Percentiles rank a stretch among this genome's conserved stretches.
phyloP scores from a whole-genome alignment of 2,113 vertebrate species.

The Proteles cristata region DNA sequence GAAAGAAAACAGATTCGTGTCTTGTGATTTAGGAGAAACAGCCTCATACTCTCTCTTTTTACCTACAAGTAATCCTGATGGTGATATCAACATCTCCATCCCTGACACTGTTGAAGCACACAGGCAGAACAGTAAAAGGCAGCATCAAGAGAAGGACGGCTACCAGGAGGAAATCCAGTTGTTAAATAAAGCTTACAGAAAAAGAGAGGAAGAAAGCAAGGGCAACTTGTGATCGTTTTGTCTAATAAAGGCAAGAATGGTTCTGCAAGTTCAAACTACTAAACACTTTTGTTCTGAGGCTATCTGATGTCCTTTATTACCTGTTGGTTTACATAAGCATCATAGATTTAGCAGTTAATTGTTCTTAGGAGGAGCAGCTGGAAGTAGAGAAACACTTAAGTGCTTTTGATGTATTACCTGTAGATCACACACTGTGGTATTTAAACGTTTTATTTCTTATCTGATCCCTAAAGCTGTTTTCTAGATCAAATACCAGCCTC shows the following conservation, averaged over 20 bases:
- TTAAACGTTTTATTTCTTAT: conserved; percentile 15
- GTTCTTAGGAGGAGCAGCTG: conserved; percentile 47
- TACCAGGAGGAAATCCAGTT: conserved; percentile 97
- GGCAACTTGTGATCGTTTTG: neutral
- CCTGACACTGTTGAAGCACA: conserved; percentile 98
- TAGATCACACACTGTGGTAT: conserved; percentile 68
- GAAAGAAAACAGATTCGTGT: conserved; percentile 97
- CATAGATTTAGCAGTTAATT: neutral
- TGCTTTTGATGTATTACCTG: conserved; percentile 70
- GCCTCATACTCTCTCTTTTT: conserved; percentile 98
- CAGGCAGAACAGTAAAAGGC: conserved; percentile 92
- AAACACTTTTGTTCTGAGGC: neutral
- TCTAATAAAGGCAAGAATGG: fast-evolving
- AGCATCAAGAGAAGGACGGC: conserved; percentile 88
- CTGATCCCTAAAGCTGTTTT: neutral
- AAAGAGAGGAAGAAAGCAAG: conserved; percentile 84
- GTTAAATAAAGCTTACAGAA: conserved; percentile 94
- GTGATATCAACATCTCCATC: conserved; percentile 96
- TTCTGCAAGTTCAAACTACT: neutral
- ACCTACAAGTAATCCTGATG: conserved; percentile 90
- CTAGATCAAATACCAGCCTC: conserved; percentile 21
- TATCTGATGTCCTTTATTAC: conserved; percentile 41
- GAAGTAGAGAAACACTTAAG: conserved; percentile 48
- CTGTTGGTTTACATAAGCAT: neutral
- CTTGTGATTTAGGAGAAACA: conserved; percentile 95